These are phyloP conservation scores for Tuberolachnus salignus DNA, from an alignment of 2,888 invertebrate genomes.

Conservation along the genomic window DNA sequence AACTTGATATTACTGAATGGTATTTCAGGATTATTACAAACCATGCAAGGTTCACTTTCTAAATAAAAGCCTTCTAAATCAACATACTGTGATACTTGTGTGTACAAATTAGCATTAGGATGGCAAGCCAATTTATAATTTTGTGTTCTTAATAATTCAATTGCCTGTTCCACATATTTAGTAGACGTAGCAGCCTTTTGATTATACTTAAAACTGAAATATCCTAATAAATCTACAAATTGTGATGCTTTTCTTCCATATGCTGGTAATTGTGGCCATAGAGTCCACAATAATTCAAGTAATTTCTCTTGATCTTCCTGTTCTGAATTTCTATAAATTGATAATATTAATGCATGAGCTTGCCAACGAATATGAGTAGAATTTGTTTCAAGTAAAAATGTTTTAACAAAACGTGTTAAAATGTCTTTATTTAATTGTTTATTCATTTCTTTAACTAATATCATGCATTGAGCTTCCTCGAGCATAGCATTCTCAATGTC, in stretches of 20 bases:
- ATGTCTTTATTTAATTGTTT: conserved; percentile 59
- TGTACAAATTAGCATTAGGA: conserved; percentile 92
- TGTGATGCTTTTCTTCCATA: conserved; percentile 95
- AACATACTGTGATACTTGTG: conserved; percentile 89
- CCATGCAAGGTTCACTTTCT: conserved; percentile 95
- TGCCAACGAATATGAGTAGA: conserved; percentile 93
- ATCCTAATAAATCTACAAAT: conserved; percentile 94
- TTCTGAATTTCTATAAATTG: conserved; percentile 78
- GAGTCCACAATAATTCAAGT: conserved; percentile 83
- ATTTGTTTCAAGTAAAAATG: conserved; percentile 92
- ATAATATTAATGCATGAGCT: conserved; percentile 83
- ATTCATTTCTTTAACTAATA: conserved; percentile 60
- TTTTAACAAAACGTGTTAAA: conserved; percentile 78
- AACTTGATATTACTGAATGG: conserved; percentile 89
- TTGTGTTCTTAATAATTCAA: conserved; percentile 83
- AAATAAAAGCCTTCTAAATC: conserved; percentile 95
- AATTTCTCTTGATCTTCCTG: conserved; percentile 78
- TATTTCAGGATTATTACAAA: conserved; percentile 97
- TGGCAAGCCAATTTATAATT: conserved; percentile 87
- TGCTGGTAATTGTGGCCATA: conserved; percentile 88
- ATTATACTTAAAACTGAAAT: conserved; percentile 86
- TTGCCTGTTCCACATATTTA: conserved; percentile 76
- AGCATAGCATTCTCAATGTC: conserved; percentile 45
- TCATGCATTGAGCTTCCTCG: conserved; percentile 59
- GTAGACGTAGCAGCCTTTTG: conserved; percentile 61